Evolutionary conservation across 2,797 vertebrate species (phyloP).

Genomic region (Melopsittacus undulatus): DNA sequence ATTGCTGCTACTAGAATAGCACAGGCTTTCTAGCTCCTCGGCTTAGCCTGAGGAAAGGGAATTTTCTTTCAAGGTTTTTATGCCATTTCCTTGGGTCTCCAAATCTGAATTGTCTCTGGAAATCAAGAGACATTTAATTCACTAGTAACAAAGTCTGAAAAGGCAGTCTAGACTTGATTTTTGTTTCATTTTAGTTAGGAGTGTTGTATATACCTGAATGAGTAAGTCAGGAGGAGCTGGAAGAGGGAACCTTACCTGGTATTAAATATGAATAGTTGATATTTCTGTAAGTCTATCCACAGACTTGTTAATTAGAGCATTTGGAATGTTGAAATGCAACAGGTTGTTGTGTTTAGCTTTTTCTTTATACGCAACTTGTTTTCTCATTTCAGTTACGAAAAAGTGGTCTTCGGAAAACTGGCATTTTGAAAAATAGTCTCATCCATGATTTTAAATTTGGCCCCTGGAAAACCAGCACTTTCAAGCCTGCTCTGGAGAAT

Average conservation of each 20-base stretch:
- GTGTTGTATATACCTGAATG: neutral
- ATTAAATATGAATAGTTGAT: neutral
- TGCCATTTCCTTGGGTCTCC: neutral
- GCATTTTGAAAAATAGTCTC: conserved; percentile 79
- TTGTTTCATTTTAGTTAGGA: neutral
- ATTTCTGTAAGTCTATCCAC: neutral
- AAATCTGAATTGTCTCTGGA: neutral
- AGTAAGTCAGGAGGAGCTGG: neutral
- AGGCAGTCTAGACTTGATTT: neutral
- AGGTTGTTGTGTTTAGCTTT: neutral
- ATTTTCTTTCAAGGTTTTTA: neutral
- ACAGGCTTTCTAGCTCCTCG: neutral
- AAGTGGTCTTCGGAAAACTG: conserved; percentile 80
- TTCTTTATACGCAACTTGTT: neutral
- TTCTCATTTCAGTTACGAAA: conserved; percentile 79
- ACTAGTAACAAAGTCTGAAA: neutral
- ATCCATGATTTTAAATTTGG: conserved; percentile 76
- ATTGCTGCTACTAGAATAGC: neutral
- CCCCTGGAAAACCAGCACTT: conserved; percentile 79
- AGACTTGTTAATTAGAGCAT: neutral
- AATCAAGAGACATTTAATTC: neutral
- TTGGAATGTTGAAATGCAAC: neutral
- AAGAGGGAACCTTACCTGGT: neutral
- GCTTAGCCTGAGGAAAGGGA: neutral
- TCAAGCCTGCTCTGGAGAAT: conserved; percentile 72